Percentiles rank a stretch among this genome's conserved stretches.
Evolutionary conservation across 2,113 vertebrate species (phyloP).

Genomic region (Phaethornis superciliosus): DNA sequence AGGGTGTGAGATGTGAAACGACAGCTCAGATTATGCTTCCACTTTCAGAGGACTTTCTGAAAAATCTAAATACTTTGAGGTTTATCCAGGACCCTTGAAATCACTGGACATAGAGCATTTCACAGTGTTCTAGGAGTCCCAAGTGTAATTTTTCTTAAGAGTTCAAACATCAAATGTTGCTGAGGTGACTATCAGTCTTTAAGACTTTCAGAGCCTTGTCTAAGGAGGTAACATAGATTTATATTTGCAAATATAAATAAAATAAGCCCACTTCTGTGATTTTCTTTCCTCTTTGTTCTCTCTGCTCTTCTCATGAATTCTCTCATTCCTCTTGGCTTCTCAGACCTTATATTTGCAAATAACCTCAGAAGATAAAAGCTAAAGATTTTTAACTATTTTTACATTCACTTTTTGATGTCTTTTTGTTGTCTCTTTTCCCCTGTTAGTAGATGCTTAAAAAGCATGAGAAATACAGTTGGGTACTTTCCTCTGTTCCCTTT

Average conservation of each 20-base stretch:
- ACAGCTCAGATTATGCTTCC: neutral
- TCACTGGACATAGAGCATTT: neutral
- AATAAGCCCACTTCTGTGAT: neutral
- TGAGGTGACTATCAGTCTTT: neutral
- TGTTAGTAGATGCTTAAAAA: neutral
- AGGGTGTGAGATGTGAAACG: neutral
- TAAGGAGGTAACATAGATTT: neutral
- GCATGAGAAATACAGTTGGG: neutral
- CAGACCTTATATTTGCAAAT: slow-evolving; percentile 4
- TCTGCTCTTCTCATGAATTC: slow-evolving; percentile 29
- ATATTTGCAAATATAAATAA: neutral
- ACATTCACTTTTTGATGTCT: neutral
- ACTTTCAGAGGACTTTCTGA: neutral
- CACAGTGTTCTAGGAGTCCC: neutral
- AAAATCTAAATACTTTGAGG: neutral
- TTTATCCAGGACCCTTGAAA: neutral
- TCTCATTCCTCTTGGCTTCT: slow-evolving; percentile 23
- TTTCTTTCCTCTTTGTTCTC: slow-evolving; percentile 38
- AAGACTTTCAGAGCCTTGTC: neutral
- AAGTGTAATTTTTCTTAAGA: neutral
- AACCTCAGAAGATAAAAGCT: neutral
- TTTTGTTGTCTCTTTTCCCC: neutral
- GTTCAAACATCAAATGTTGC: neutral
- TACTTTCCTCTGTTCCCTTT: neutral
- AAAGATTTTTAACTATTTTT: neutral